Percentiles rank a stretch among this genome's conserved stretches.
Conservation (phyloP, 2,888 invertebrate species). For the Caenorhabditis afra region DNA sequence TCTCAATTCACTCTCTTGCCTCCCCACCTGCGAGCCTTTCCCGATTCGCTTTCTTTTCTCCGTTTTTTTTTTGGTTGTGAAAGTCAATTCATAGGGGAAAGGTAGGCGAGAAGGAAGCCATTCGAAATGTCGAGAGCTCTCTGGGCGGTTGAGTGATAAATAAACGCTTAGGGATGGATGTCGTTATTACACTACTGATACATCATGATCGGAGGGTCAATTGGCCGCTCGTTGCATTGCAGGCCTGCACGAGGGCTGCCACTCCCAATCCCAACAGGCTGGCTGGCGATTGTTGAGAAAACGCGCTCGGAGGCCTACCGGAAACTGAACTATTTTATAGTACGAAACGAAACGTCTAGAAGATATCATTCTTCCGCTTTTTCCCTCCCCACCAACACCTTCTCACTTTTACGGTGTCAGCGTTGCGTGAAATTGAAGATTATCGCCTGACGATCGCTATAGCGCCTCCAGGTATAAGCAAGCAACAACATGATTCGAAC, state of each 20-base stretch:
- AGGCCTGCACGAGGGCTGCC: too few relatives aligned
- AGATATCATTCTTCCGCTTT: not conserved
- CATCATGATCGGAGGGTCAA: constrained; percentile 48
- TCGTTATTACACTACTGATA: constrained; percentile 47
- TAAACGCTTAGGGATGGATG: constrained; percentile 35
- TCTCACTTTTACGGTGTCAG: constrained; percentile 27
- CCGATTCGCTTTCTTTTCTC: constrained; percentile 4
- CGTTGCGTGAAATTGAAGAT: constrained; percentile 56
- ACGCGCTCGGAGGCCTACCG: too few relatives aligned
- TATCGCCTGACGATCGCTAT: constrained; percentile 19
- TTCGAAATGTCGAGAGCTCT: not conserved
- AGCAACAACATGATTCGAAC: constrained; percentile 33
- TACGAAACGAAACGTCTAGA: not conserved
- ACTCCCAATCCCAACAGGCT: not conserved
- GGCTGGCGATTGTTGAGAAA: not conserved
- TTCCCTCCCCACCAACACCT: not conserved
- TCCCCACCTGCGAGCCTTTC: constrained; percentile 16
- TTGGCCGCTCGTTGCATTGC: constrained; percentile 19
- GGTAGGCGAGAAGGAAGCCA: constrained; percentile 33
- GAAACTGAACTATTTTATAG: too few relatives aligned
- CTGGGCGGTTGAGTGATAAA: constrained; percentile 44
- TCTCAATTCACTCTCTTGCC: not conserved
- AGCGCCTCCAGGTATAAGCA: constrained; percentile 3
- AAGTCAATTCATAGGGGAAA: too few relatives aligned
- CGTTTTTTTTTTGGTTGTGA: not conserved